Percentiles rank a stretch among this genome's conserved stretches.
Conservation (phyloP, 2,113 vertebrate genomes). For the Chelonoidis abingdonii region DNA sequence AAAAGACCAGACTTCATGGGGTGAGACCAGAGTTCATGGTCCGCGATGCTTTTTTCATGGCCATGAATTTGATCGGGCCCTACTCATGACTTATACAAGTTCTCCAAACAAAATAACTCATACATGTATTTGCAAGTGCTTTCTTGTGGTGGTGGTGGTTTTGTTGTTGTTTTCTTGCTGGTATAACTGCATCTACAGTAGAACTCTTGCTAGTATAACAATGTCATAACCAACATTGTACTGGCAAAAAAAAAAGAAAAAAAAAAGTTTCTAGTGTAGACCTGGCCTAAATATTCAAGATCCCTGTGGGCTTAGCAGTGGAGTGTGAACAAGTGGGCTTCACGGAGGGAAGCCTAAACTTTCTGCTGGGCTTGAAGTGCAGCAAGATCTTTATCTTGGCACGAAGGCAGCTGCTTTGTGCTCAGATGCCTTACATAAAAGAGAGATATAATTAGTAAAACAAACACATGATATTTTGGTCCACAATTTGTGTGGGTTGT, state of each 20-base stretch:
- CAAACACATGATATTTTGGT: constrained; percentile 58
- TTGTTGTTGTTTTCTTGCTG: not conserved
- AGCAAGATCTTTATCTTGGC: not conserved
- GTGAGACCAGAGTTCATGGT: too few species aligned
- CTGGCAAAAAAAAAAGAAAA: not conserved
- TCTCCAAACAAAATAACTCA: not conserved
- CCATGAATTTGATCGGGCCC: too few species aligned
- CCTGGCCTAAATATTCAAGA: not conserved
- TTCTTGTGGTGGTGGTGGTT: not conserved
- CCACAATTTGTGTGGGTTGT: constrained; percentile 50
- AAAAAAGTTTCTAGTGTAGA: not conserved
- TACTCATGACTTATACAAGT: not conserved
- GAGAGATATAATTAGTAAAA: constrained; percentile 59
- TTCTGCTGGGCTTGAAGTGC: not conserved
- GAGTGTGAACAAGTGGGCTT: not conserved
- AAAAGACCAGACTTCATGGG: too few species aligned
- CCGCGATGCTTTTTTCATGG: too few species aligned
- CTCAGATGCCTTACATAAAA: constrained; percentile 21
- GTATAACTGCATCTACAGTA: not conserved
- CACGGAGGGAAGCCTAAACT: not conserved
- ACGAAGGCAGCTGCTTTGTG: constrained; percentile 44
- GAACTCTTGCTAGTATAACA: not conserved
- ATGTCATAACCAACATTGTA: not conserved
- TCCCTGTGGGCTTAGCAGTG: not conserved
- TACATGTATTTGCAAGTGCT: not conserved